A percentile compares a stretch with the other conserved stretches of the same genome.
Conservation (phyloP, 2,797 vertebrate genomes). For the Denticeps clupeoides region DNA sequence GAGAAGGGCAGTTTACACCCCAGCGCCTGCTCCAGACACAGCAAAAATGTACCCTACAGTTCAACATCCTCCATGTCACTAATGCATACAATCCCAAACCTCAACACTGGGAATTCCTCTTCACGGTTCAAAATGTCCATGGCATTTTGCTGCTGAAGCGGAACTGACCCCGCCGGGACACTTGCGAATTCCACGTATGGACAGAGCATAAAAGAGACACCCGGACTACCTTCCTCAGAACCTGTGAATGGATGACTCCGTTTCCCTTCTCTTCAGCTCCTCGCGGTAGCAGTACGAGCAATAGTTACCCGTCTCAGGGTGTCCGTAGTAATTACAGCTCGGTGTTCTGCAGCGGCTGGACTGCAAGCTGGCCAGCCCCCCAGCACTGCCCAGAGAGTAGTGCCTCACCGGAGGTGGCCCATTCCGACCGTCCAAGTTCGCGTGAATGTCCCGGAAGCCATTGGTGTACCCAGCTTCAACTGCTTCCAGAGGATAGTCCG, state of each 20-base stretch:
- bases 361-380: slow-evolving; percentile 50
- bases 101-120: too few species aligned
- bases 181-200: too few species aligned
- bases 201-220: too few species aligned
- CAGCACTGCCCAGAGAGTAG: slow-evolving; percentile 48
- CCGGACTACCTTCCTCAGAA: too few species aligned
- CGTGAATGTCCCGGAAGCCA: slow-evolving; percentile 66
- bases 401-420: slow-evolving; percentile 45
- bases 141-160: too few species aligned
- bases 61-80: too few species aligned
- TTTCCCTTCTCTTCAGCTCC: slow-evolving; percentile 74
- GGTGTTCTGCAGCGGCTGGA: slow-evolving; percentile 84
- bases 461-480: slow-evolving; percentile 44
- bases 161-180: too few species aligned
- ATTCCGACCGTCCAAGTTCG: slow-evolving; percentile 46
- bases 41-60: slow-evolving; percentile 53
- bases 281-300: slow-evolving; percentile 92
- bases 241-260: slow-evolving; percentile 67
- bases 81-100: too few species aligned
- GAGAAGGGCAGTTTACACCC: slow-evolving; percentile 29
- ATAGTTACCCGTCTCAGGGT: slow-evolving; percentile 88
- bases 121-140: too few species aligned
- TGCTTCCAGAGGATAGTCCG: slow-evolving; percentile 46
- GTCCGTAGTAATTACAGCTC: slow-evolving; percentile 87
- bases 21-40: slow-evolving; percentile 48